phyloP scores from a whole-genome alignment of 2,113 vertebrate genomes.

The Atractosteus spatula region DNA sequence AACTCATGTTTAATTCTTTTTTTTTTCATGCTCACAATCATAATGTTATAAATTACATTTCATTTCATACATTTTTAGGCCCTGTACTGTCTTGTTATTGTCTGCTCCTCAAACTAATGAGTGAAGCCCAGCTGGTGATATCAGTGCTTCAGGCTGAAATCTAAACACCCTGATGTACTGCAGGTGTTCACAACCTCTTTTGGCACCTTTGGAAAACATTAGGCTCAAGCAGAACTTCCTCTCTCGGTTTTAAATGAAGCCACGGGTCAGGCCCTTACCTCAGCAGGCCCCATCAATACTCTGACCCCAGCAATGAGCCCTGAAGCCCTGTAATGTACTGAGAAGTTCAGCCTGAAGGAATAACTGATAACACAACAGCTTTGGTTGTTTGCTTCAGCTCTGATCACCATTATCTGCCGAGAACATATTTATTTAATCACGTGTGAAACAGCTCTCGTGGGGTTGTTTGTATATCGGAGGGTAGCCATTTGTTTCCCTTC shows the following conservation, averaged over 20 bases:
- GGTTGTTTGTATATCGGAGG: slow-evolving; percentile 58
- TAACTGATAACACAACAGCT: slow-evolving; percentile 51
- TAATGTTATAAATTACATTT: slow-evolving; percentile 56
- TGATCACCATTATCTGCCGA: slow-evolving; percentile 55
- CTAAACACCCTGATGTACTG: slow-evolving; percentile 77
- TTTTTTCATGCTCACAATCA: slow-evolving; percentile 48
- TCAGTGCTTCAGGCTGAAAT: slow-evolving; percentile 58
- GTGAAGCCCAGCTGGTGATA: slow-evolving; percentile 61
- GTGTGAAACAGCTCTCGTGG: slow-evolving; percentile 44
- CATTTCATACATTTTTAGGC: slow-evolving; percentile 62
- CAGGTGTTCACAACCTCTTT: slow-evolving; percentile 75
- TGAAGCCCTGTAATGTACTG: slow-evolving; percentile 9
- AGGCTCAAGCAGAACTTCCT: slow-evolving; percentile 74
- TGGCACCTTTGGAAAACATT: slow-evolving; percentile 75
- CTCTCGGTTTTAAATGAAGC: slow-evolving; percentile 67
- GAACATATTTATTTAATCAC: slow-evolving; percentile 50
- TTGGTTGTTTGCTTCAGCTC: slow-evolving; percentile 16
- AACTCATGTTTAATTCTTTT: slow-evolving; percentile 58
- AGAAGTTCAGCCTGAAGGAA: slow-evolving; percentile 33
- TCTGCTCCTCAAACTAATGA: slow-evolving; percentile 58
- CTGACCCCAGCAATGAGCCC: slow-evolving; percentile 41
- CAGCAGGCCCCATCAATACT: slow-evolving; percentile 67
- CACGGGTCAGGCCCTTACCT: slow-evolving; percentile 70
- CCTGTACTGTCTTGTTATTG: slow-evolving; percentile 59
- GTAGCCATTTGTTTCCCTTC: slow-evolving; percentile 44